A percentile compares a stretch with the other conserved stretches of the same genome.
Conservation (phyloP, 2,797 vertebrate species). For the Gymnoscopelus braueri region DNA sequence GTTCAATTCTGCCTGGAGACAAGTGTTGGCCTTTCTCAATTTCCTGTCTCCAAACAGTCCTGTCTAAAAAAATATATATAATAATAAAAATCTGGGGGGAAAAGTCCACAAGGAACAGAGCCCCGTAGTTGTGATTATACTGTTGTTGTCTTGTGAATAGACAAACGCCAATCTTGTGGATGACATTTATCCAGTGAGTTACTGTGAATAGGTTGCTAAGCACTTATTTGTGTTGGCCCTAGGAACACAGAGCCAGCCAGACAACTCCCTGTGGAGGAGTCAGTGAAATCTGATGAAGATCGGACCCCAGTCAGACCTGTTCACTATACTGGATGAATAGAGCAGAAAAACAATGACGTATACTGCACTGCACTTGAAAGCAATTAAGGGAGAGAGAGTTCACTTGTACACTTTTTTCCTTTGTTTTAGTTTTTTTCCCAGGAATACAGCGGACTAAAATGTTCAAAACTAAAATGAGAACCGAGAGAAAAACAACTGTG, state of each 20-base stretch:
- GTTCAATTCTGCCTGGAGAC: too few relatives aligned
- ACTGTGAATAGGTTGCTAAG: constrained; percentile 16
- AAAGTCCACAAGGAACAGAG: too few relatives aligned
- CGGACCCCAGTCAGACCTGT: constrained; percentile 58
- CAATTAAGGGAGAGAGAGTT: too few relatives aligned
- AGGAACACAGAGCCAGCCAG: constrained; percentile 34
- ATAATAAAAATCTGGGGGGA: too few relatives aligned
- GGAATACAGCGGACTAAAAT: too few relatives aligned
- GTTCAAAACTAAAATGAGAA: background rate
- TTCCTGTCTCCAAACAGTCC: too few relatives aligned
- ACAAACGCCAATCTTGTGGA: background rate
- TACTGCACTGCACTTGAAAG: constrained; percentile 24
- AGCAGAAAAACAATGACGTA: constrained; percentile 29
- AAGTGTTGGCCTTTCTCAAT: too few relatives aligned
- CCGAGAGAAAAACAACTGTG: background rate
- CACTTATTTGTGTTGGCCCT: constrained; percentile 6
- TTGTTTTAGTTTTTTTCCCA: too few relatives aligned
- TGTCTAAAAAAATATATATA: too few relatives aligned
- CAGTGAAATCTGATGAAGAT: constrained; percentile 54
- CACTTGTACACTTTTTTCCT: too few relatives aligned
- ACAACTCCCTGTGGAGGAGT: constrained; percentile 45
- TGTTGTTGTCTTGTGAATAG: too few relatives aligned
- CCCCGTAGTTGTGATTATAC: too few relatives aligned
- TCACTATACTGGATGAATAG: constrained; percentile 33
- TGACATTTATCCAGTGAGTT: background rate